phyloP scores from a whole-genome alignment of 2,888 invertebrate species.

The Ametastegia equiseti region DNA sequence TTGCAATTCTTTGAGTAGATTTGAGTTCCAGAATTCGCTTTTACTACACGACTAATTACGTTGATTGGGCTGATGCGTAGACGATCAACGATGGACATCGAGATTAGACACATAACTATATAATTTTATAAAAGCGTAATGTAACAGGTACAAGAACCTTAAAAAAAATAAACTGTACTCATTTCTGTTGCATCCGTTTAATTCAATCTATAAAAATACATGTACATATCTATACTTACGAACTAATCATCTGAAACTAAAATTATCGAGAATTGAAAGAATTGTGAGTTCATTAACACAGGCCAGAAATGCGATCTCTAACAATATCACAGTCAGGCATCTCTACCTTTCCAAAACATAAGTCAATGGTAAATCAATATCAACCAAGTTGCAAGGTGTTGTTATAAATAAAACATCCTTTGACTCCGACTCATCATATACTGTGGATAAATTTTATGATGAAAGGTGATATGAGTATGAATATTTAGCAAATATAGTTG shows the following conservation, averaged over 20 bases:
- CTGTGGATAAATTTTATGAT: neutral
- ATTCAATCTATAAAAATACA: slow-evolving; percentile 5
- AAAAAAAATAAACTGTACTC: neutral
- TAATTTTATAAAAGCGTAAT: no score
- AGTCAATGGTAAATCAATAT: neutral
- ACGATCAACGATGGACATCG: no score
- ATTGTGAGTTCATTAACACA: neutral
- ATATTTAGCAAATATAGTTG: neutral
- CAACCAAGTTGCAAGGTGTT: neutral
- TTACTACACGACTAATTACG: no score
- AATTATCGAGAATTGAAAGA: neutral
- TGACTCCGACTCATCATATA: neutral
- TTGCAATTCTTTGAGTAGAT: no score
- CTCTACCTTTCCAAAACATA: neutral
- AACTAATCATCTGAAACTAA: neutral
- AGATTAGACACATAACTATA: no score
- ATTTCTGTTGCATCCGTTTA: neutral
- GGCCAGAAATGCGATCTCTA: neutral
- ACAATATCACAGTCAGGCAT: slow-evolving; percentile 11
- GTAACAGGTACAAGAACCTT: no score
- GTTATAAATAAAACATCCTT: neutral
- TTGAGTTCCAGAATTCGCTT: no score
- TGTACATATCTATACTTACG: neutral
- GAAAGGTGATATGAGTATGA: neutral
- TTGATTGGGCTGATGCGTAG: no score